Percentiles rank a stretch among this genome's conserved stretches.
These are phyloP conservation scores for Andrena minutula DNA, from an alignment of 2,888 invertebrate species.

Conservation along the genomic window DNA sequence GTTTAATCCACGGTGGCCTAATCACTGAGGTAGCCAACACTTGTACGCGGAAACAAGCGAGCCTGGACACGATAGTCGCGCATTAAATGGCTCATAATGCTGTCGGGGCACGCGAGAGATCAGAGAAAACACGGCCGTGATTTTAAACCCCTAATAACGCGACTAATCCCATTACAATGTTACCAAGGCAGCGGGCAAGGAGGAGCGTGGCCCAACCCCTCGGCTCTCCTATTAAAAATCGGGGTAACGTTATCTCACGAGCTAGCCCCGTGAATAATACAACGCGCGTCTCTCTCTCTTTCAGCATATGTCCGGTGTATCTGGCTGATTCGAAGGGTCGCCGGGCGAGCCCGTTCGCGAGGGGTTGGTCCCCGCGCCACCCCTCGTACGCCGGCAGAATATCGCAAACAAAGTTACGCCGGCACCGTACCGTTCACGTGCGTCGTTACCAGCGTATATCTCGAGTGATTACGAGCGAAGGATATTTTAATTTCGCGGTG, in stretches of 20 bases:
- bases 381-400: slow-evolving; percentile 42
- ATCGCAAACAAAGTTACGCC: slow-evolving; percentile 55
- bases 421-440: slow-evolving; percentile 49
- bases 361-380: slow-evolving; percentile 58
- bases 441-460: slow-evolving; percentile 62
- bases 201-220: slow-evolving; percentile 61
- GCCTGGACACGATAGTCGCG: background rate
- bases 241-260: slow-evolving; percentile 80
- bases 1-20: background rate
- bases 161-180: slow-evolving; percentile 79
- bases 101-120: slow-evolving; percentile 13
- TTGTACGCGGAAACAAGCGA: background rate
- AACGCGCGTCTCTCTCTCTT: slow-evolving; percentile 70
- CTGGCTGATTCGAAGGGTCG: slow-evolving; percentile 57
- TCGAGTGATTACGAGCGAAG: slow-evolving; percentile 75
- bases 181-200: slow-evolving; percentile 54
- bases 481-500: slow-evolving; percentile 77
- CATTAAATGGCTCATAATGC: slow-evolving; percentile 32
- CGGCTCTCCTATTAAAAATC: slow-evolving; percentile 79
- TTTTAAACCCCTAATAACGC: slow-evolving; percentile 75
- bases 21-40: background rate
- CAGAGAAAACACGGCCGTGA: slow-evolving; percentile 60
- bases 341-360: slow-evolving; percentile 42
- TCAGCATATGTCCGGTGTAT: slow-evolving; percentile 67
- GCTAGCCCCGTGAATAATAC: slow-evolving; percentile 77